Percentiles rank a stretch among this genome's conserved stretches.
Conservation (phyloP, 2,888 invertebrate genomes). For the Eledona agricola region DNA sequence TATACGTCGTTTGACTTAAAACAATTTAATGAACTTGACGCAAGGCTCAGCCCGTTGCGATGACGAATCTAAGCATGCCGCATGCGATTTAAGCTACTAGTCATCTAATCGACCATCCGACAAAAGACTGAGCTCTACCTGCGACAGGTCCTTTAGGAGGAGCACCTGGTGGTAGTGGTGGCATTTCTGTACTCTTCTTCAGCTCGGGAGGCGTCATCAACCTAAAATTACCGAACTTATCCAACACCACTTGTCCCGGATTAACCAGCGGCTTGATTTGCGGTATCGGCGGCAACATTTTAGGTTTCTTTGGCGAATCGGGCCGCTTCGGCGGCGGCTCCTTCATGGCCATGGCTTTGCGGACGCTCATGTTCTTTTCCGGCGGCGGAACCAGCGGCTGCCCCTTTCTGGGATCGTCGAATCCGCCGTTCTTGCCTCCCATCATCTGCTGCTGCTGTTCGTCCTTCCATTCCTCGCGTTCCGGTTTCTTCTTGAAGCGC, state of each 20-base stretch:
- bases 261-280: constrained; percentile 56
- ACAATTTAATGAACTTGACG: background rate
- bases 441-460: constrained; percentile 63
- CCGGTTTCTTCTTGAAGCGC: constrained; percentile 71
- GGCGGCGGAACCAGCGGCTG: constrained; percentile 57
- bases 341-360: constrained; percentile 72
- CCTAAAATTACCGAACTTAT: constrained; percentile 78
- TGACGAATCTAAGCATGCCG: constrained; percentile 19
- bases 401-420: constrained; percentile 49
- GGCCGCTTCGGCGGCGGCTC: constrained; percentile 65
- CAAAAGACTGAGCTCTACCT: constrained; percentile 42
- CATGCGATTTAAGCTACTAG: too few relatives aligned
- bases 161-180: constrained; percentile 64
- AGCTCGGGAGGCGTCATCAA: constrained; percentile 65
- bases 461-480: constrained; percentile 63
- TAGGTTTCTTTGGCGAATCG: constrained; percentile 41
- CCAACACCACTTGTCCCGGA: constrained; percentile 71
- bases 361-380: constrained; percentile 70
- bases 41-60: background rate
- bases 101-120: too few relatives aligned
- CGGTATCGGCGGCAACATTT: constrained; percentile 41
- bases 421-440: constrained; percentile 64
- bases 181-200: constrained; percentile 60
- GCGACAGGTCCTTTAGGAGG: constrained; percentile 42
- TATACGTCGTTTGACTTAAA: too few relatives aligned